phyloP scores from a whole-genome alignment of 1,140 invertebrate species.

The Intoshia linei region DNA sequence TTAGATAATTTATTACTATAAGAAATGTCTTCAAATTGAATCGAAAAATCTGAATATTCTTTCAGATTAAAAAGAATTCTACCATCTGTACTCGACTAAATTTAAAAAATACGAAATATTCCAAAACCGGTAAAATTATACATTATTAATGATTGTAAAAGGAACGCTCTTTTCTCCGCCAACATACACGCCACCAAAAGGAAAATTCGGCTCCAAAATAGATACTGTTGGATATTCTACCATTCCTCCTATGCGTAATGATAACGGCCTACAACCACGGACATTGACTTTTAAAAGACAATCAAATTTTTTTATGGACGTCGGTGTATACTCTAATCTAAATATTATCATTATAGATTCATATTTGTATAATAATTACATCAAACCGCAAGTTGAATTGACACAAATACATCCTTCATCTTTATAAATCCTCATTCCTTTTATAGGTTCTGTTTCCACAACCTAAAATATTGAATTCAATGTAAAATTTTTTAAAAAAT shows the following conservation, averaged over 20 bases:
- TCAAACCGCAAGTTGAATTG: slow-evolving; percentile 15
- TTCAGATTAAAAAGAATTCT: slow-evolving; percentile 18
- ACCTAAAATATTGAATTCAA: too few species aligned
- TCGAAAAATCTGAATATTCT: slow-evolving; percentile 15
- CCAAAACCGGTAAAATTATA: slow-evolving; percentile 5
- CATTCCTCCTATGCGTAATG: slow-evolving; percentile 17
- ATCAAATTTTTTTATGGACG: too few species aligned
- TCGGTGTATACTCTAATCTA: too few species aligned
- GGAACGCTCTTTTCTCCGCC: slow-evolving; percentile 12
- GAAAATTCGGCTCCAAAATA: slow-evolving; percentile 13
- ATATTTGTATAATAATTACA: too few species aligned
- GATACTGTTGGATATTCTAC: slow-evolving; percentile 16
- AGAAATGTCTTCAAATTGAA: slow-evolving; percentile 11
- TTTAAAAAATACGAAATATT: not conserved
- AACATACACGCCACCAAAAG: slow-evolving; percentile 20
- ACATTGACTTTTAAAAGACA: slow-evolving; percentile 9
- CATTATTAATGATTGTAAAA: slow-evolving; percentile 17
- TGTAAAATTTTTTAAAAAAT: not conserved
- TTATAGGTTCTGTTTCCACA: slow-evolving; percentile 18
- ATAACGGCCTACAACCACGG: slow-evolving; percentile 14
- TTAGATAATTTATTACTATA: not conserved
- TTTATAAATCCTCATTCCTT: slow-evolving; percentile 15
- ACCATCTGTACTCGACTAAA: slow-evolving; percentile 13
- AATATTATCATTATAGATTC: too few species aligned
- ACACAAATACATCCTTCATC: slow-evolving; percentile 18